Base-by-base conservation (phyloP, 1,140 invertebrate species). In the Holotrichia oblita region DNA sequence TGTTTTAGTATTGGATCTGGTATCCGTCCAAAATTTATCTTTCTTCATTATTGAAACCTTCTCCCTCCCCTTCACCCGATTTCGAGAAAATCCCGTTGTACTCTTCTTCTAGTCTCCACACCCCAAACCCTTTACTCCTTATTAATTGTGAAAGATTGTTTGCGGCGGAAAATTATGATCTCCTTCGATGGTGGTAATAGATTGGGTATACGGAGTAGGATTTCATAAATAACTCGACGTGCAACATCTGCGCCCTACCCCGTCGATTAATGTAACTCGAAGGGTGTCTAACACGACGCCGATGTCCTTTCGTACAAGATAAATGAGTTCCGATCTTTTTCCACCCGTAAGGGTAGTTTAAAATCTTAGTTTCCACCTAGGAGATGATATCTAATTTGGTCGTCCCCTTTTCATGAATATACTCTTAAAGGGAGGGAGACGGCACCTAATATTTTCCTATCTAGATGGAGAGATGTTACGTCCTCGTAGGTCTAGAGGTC, bases 61-160 rank as follows among this genome's bases (percentile, higher is more conserved):
- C 44, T 48, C 44, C 44, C 9, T 48, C n/a, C n/a, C n/a, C n/a
- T n/a, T n/a, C n/a, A n/a, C n/a, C n/a, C n/a, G n/a, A n/a, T n/a
- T n/a, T n/a, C 27, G 4, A 34, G 27, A 34, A 34, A 34, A 34
- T 34, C n/a, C n/a, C 27, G 27, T 34, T 34, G n/a, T n/a, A n/a
- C n/a, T n/a, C n/a, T n/a, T n/a, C n/a, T n/a, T n/a, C n/a, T n/a
- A n/a, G n/a, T n/a, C n/a, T n/a, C n/a, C n/a, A n/a, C n/a, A n/a
- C n/a, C n/a, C 27, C 27, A 1, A 34, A 34, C 27, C 14, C 48
- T n/a, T 55, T n/a, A n/a, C 48, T n/a, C 14, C 48, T 44, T 44
- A 14, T 55, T 55, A 55, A 55, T 55, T 55, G 48, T 55, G 48
- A 55, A 55, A 55, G 7, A 55, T 55, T n/a, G 48, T 55, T 55